Conservation (phyloP, 2,113 vertebrate species). For the Accipiter virgatus region DNA sequence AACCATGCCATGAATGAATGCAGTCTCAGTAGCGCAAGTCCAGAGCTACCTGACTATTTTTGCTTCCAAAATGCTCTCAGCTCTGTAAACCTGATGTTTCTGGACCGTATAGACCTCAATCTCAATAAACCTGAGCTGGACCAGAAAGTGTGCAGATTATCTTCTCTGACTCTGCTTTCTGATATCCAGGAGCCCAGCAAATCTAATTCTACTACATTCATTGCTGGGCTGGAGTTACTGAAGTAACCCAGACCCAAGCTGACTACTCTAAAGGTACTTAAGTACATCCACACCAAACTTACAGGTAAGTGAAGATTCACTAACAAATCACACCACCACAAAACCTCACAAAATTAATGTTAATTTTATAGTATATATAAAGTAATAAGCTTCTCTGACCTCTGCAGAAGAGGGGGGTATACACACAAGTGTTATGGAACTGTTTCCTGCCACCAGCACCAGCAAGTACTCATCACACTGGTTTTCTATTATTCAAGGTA, state of each 20-base stretch:
- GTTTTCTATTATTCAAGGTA: background rate
- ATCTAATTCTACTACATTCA: background rate
- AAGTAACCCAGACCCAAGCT: background rate
- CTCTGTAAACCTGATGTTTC: background rate
- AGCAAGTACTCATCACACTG: background rate
- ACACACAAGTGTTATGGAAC: background rate
- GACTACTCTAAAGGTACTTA: background rate
- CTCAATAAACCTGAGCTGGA: fast-evolving
- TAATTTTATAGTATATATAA: background rate
- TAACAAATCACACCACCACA: background rate
- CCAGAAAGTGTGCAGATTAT: background rate
- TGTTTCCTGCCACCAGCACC: background rate
- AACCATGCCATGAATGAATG: background rate
- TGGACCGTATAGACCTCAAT: background rate
- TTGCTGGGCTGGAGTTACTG: background rate
- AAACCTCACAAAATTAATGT: background rate
- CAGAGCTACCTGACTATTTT: background rate
- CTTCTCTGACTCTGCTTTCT: background rate
- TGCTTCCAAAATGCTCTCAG: background rate
- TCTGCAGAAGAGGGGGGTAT: background rate
- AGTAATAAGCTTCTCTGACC: background rate
- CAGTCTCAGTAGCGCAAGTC: background rate
- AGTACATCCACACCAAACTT: background rate
- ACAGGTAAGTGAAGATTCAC: background rate
- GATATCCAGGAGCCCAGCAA: background rate